Evolutionary conservation across 1,140 invertebrate species (phyloP).

Genomic region (Probaryconus sp.): DNA sequence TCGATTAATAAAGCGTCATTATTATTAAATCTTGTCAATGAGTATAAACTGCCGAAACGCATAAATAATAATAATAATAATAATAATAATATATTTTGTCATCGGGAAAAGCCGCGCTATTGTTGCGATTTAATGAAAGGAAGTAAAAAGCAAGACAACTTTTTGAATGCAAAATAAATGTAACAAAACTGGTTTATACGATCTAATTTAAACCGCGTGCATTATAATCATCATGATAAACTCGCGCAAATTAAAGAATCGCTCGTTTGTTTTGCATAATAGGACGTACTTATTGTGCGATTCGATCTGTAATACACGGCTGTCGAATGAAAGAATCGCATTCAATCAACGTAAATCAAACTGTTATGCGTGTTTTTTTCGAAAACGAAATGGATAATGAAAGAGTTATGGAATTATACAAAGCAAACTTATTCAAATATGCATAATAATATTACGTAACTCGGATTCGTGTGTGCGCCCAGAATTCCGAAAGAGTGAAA

Average conservation of each 20-base stretch:
- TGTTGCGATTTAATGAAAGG: slow-evolving; percentile 35
- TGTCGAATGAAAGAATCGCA: no score
- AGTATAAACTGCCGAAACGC: slow-evolving; percentile 4
- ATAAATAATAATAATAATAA: slow-evolving; percentile 44
- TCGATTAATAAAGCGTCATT: slow-evolving; percentile 13
- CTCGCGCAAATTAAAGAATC: slow-evolving; percentile 7
- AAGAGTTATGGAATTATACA: slow-evolving; percentile 1
- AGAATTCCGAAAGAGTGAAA: slow-evolving; percentile 3
- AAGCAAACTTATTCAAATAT: background rate
- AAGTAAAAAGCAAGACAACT: slow-evolving; percentile 41
- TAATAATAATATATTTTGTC: slow-evolving; percentile 44
- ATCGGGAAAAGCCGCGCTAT: slow-evolving; percentile 19
- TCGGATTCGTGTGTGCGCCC: background rate
- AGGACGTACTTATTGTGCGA: slow-evolving; percentile 13
- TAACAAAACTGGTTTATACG: slow-evolving; percentile 18
- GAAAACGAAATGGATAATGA: background rate
- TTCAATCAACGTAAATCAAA: no score
- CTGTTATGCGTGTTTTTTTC: background rate
- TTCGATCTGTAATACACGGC: no score
- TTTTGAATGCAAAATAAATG: slow-evolving; percentile 39
- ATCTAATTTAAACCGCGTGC: slow-evolving; percentile 24
- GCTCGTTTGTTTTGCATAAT: slow-evolving; percentile 25
- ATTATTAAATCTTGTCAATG: no score
- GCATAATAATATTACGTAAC: background rate
- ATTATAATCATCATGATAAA: slow-evolving; percentile 15